Evolutionary conservation across 2,888 invertebrate species (phyloP).

Genomic region (Aphrophora alni): DNA sequence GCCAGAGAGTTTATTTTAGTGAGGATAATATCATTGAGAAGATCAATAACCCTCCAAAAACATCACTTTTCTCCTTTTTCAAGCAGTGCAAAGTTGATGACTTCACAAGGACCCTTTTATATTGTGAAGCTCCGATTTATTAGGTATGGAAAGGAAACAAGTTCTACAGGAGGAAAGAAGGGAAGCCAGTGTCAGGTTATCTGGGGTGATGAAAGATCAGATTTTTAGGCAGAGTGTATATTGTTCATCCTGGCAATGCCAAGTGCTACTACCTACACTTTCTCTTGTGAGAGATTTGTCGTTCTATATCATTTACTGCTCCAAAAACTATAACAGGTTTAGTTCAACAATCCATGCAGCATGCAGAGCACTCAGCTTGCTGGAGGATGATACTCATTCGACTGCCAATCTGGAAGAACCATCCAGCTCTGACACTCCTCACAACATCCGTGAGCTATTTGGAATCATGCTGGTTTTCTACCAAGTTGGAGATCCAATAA

Average conservation of each 20-base stretch:
- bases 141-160: constrained; percentile 41
- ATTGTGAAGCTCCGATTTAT: constrained; percentile 45
- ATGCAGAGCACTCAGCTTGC: constrained; percentile 50
- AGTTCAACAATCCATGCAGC: constrained; percentile 53
- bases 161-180: not conserved
- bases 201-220: constrained; percentile 44
- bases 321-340: constrained; percentile 45
- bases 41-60: not conserved
- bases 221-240: constrained; percentile 50
- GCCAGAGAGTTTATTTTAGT: not conserved
- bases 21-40: not conserved
- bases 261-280: constrained; percentile 51
- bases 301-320: constrained; percentile 51
- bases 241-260: constrained; percentile 47
- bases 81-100: not conserved
- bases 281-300: constrained; percentile 46
- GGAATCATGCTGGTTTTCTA: constrained; percentile 33
- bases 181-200: not conserved
- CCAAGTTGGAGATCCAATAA: constrained; percentile 45
- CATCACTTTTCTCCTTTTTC: not conserved
- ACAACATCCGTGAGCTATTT: constrained; percentile 35
- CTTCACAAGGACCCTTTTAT: constrained; percentile 41
- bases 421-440: constrained; percentile 40
- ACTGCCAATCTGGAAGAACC: constrained; percentile 51
- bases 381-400: constrained; percentile 52